A percentile compares a stretch with the other conserved stretches of the same genome.
phyloP scores from a whole-genome alignment of 2,113 vertebrate genomes.

The Uropsilus gracilis region DNA sequence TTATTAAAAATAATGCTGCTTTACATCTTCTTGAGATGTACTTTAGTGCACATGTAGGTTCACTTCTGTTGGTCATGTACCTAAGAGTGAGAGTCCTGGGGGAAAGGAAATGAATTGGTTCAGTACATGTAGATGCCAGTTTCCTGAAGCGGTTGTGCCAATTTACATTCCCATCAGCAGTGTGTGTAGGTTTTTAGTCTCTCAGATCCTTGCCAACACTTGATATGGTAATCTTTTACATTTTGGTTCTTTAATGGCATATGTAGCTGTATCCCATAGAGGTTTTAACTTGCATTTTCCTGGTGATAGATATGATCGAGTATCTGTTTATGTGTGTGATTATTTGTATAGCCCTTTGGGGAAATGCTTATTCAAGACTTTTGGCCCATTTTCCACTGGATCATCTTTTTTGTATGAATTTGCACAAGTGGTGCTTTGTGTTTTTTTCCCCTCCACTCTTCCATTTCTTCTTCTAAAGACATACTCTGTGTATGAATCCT shows the following conservation, averaged over 20 bases:
- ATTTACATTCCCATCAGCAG: neutral
- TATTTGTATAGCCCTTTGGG: constrained; percentile 21
- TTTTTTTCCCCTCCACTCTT: neutral
- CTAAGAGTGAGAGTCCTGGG: neutral
- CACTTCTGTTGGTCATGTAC: neutral
- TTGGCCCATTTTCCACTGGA: neutral
- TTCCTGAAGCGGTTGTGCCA: neutral
- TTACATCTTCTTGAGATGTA: neutral
- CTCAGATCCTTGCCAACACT: neutral
- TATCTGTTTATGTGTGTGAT: neutral
- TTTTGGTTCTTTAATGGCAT: neutral
- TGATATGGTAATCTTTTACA: neutral
- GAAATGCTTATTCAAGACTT: constrained; percentile 26
- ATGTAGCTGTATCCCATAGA: neutral
- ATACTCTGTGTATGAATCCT: neutral
- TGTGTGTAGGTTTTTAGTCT: neutral
- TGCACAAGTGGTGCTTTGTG: neutral
- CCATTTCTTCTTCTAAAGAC: constrained; percentile 27
- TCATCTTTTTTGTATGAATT: neutral
- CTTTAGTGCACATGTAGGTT: neutral
- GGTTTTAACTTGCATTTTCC: constrained; percentile 31
- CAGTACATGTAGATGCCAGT: neutral
- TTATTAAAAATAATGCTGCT: constrained; percentile 12
- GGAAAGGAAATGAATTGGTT: neutral
- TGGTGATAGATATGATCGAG: neutral